Evolutionary conservation across 2,797 vertebrate species (phyloP).

Genomic region (Sebastes trivittatus): DNA sequence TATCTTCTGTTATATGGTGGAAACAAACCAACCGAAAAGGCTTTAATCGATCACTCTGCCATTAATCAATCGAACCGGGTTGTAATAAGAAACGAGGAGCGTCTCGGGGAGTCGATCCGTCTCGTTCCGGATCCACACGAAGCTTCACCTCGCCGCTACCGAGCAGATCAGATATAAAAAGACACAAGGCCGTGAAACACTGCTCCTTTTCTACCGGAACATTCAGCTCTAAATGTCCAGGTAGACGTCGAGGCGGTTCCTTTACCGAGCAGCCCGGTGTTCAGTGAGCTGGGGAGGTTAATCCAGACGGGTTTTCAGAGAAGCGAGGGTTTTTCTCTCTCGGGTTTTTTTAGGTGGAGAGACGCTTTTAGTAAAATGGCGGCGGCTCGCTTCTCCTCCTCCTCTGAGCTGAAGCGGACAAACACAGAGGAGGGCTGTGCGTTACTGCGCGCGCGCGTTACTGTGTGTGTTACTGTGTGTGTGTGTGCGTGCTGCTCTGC

Average conservation of each 20-base stretch:
- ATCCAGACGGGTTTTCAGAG: no score
- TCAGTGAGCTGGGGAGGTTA: no score
- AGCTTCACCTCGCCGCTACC: no score
- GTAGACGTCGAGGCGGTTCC: no score
- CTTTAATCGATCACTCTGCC: slow-evolving; percentile 56
- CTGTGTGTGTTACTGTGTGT: background rate
- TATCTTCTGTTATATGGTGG: slow-evolving; percentile 83
- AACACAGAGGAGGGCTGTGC: slow-evolving; percentile 79
- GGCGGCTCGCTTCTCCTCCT: slow-evolving; percentile 91
- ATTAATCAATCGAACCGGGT: slow-evolving; percentile 50
- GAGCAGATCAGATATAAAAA: no score
- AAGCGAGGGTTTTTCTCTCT: slow-evolving; percentile 44
- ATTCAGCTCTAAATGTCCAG: no score
- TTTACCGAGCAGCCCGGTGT: no score
- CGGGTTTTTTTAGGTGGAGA: slow-evolving; percentile 78
- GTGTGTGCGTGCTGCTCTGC: background rate
- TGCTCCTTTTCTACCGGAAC: no score
- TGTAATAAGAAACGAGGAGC: no score
- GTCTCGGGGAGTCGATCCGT: no score
- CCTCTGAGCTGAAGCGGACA: slow-evolving; percentile 83
- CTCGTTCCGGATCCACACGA: no score
- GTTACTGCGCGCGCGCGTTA: slow-evolving; percentile 33
- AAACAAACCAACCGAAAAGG: slow-evolving; percentile 63
- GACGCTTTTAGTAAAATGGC: slow-evolving; percentile 92
- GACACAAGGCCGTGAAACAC: no score